Conservation (phyloP, 1,140 invertebrate genomes). For the Eumeta japonica region DNA sequence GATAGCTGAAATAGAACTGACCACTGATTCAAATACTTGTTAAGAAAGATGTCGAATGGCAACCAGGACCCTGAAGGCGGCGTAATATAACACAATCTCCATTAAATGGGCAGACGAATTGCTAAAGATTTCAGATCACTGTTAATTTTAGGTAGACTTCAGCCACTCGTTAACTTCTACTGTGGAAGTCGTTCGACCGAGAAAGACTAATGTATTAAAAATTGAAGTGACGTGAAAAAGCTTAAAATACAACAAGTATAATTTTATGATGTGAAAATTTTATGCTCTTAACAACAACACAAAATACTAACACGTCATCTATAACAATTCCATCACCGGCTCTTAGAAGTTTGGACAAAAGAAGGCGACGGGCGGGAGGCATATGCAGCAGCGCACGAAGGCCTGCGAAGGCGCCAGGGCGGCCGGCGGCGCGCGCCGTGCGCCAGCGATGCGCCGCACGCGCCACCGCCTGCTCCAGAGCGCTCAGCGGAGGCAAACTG, state of each 20-base stretch:
- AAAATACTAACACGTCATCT: constrained; percentile 27
- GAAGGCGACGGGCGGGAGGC: constrained; percentile 60
- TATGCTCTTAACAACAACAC: background rate
- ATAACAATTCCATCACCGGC: constrained; percentile 72
- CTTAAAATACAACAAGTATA: background rate
- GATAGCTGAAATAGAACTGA: too few species aligned
- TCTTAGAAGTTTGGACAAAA: constrained; percentile 67
- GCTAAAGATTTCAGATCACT: too few species aligned
- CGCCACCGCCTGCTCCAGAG: constrained; percentile 52
- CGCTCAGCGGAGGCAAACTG: constrained; percentile 43
- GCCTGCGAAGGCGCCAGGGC: constrained; percentile 64
- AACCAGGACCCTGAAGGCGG: too few species aligned
- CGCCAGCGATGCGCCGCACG: constrained; percentile 68
- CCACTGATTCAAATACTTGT: too few species aligned
- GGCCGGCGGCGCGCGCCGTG: constrained; percentile 26
- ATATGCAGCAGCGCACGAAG: constrained; percentile 72
- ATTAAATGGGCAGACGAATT: too few species aligned
- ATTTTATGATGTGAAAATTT: background rate
- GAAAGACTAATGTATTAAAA: too few species aligned
- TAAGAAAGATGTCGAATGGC: too few species aligned
- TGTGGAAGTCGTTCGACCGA: too few species aligned
- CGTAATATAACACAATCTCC: too few species aligned
- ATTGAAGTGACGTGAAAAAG: too few species aligned
- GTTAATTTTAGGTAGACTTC: too few species aligned
- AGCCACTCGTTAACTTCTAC: too few species aligned